Conservation (phyloP, 37 sponge, comb jelly and placozoan species). For the Chondrilla cf. caribensis region DNA sequence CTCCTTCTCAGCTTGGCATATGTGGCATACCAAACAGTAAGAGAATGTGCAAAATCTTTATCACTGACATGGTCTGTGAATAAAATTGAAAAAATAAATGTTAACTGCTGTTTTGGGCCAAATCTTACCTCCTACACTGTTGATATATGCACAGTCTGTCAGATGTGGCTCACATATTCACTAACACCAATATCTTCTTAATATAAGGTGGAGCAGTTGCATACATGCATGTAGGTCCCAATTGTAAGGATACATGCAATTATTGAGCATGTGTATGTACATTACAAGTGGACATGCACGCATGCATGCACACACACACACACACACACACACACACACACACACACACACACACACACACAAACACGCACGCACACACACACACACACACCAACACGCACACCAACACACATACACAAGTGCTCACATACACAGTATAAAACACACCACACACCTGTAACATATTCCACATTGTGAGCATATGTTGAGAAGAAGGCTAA, state of each 20-base stretch:
- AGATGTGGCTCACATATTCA: no score
- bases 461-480: not conserved
- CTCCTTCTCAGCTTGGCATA: no score
- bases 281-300: not conserved
- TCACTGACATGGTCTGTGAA: no score
- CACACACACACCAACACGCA: constrained; percentile 16
- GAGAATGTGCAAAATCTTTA: no score
- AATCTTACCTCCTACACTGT: no score
- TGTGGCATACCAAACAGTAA: no score
- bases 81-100: no score
- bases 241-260: not conserved
- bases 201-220: no score
- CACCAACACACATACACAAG: constrained; percentile 42
- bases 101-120: no score
- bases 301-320: constrained; percentile 24
- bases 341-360: constrained; percentile 4
- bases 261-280: not conserved
- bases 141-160: no score
- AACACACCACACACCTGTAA: constrained; percentile 19
- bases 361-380: constrained; percentile 16
- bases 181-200: no score
- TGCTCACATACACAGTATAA: constrained; percentile 15
- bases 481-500: not conserved
- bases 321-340: not conserved
- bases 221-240: no score